Percentiles rank a stretch among this genome's conserved stretches.
These are phyloP conservation scores for Oxytorus armatus DNA, from an alignment of 2,888 invertebrate species.

Conservation along the genomic window DNA sequence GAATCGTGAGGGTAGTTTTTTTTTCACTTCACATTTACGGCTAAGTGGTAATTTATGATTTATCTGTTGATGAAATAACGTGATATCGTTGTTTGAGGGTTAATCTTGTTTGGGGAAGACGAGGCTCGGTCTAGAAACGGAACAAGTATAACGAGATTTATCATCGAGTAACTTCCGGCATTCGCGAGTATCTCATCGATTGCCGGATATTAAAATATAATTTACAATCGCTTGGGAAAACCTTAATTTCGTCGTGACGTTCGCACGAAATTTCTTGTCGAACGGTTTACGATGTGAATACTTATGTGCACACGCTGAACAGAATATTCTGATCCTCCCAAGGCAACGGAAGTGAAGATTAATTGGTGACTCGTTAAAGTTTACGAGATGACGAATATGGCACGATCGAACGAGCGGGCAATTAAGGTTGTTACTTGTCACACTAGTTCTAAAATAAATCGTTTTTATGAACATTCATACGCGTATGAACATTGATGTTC, in stretches of 20 bases:
- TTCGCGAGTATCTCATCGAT: constrained; percentile 21
- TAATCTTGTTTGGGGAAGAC: constrained; percentile 4
- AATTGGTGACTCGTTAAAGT: too few relatives aligned
- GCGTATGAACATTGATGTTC: too few relatives aligned
- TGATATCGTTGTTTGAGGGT: not conserved
- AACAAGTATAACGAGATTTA: constrained; percentile 34
- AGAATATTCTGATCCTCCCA: too few relatives aligned
- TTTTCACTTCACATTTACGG: not conserved
- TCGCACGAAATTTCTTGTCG: too few relatives aligned
- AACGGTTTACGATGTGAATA: too few relatives aligned
- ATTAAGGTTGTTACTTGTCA: too few relatives aligned
- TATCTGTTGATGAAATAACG: not conserved
- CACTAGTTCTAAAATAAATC: too few relatives aligned
- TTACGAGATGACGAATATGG: too few relatives aligned
- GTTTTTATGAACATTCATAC: too few relatives aligned
- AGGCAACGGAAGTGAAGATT: too few relatives aligned
- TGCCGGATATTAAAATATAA: constrained; percentile 36
- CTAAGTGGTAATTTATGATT: constrained; percentile 1
- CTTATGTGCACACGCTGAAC: too few relatives aligned
- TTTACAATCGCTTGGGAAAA: constrained; percentile 1
- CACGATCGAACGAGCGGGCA: too few relatives aligned
- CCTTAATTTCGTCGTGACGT: not conserved
- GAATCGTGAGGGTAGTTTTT: not conserved
- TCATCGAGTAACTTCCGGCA: constrained; percentile 33
- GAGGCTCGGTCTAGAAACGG: not conserved